Base-by-base conservation (phyloP, 2,113 vertebrate genomes). In the Protobothrops flavoviridis region DNA sequence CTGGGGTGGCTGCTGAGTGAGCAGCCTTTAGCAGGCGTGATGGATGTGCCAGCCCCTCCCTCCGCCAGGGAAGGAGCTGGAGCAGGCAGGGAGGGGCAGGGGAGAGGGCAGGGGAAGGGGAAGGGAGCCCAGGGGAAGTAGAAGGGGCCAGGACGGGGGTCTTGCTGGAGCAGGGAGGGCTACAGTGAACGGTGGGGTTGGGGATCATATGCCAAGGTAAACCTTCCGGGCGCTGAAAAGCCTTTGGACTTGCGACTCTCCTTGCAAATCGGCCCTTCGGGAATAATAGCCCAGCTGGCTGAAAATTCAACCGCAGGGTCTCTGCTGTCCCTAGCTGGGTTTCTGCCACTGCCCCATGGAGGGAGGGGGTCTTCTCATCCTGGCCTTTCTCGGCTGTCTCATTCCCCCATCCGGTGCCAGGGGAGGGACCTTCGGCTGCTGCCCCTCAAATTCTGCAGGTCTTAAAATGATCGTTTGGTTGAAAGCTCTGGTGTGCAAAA, bases 1-100 rank as follows among this genome's bases (percentile, higher is more conserved):
- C 61, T 92, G 85, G 1, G 64, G 74, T 17, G 55, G 90, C 92
- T 91, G 87, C 81, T 6, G 92, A 57, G 53, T 24, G 92, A 93
- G 57, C 90, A 87, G 52, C 69, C 88, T 43, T 57, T 20, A 88
- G 64, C 45, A 3, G 88, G 24, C 15, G n/a, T 69, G 91, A 26
- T 87, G 87, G 74, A 69, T 89, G 81, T 45, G 88, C 39, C 59
- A 26, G 81, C 26, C 57, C 88, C 17, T 0, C 5, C 21, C 3
- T 20, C n/a, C 33, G 5, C 13, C n/a, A 45, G 48, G 4, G 53
- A 48, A 12, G n/a, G 24, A 24, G 59, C 55, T 8, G 89, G 48
- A 15, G 56, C 4, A 0, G 39, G 56, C 7, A 0, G 48, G 56
- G 33, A 7, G 45, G 23, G 45, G 2, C 21, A 26, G 61, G 48